Percentiles rank a stretch among this genome's conserved stretches.
Evolutionary conservation across 2,888 invertebrate species (phyloP).

Genomic region (Aplocera efformata): DNA sequence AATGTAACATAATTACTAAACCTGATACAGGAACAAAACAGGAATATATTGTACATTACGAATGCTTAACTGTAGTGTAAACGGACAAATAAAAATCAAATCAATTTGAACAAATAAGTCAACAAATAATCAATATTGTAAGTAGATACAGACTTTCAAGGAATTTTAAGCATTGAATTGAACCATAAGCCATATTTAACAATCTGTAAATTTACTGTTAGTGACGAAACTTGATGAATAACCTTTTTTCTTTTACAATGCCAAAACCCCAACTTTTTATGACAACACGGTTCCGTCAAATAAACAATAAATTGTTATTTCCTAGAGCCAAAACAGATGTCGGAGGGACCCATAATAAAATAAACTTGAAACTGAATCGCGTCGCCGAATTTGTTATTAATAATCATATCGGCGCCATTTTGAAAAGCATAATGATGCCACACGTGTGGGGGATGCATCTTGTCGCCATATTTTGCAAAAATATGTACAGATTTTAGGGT

Average conservation of each 20-base stretch:
- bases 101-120: no score
- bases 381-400: conserved; percentile 70
- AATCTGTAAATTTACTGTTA: no score
- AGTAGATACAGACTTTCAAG: no score
- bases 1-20: no score
- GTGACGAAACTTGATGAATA: conserved; percentile 22
- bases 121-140: no score
- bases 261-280: conserved; percentile 32
- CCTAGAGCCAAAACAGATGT: conserved; percentile 68
- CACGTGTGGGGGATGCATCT: conserved; percentile 35
- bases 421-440: conserved; percentile 44
- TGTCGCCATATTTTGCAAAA: conserved; percentile 20
- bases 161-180: no score
- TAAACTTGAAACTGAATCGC: conserved; percentile 65
- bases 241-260: conserved; percentile 37
- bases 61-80: no score
- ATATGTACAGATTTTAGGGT: no score
- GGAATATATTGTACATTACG: no score
- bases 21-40: no score
- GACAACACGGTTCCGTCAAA: conserved; percentile 68
- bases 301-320: conserved; percentile 63
- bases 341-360: conserved; percentile 57
- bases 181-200: no score
- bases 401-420: conserved; percentile 76
- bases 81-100: no score